A percentile compares a stretch with the other conserved stretches of the same genome.
phyloP scores from a whole-genome alignment of 2,113 vertebrate genomes.

The Bucco capensis region DNA sequence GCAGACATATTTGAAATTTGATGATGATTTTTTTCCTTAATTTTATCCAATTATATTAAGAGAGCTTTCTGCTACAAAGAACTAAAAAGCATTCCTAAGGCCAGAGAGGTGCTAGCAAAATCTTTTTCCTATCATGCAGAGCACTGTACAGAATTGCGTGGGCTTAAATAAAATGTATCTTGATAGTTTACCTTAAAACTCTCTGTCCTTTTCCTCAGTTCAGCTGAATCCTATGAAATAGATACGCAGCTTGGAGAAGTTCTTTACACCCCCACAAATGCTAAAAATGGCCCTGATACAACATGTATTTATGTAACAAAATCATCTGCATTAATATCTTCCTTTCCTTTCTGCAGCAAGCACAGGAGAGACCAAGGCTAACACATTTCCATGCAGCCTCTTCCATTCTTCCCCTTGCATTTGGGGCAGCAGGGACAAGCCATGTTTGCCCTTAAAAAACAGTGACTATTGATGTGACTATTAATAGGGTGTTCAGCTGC shows the following conservation, averaged over 20 bases:
- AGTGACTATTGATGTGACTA: neutral
- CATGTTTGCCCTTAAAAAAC: neutral
- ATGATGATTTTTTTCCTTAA: conserved; percentile 8
- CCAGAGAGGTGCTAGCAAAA: conserved; percentile 5
- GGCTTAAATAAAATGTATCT: conserved; percentile 51
- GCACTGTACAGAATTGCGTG: conserved; percentile 30
- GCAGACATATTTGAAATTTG: conserved; percentile 25
- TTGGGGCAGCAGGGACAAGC: neutral
- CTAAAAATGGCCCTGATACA: conserved; percentile 73
- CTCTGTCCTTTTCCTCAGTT: conserved; percentile 64
- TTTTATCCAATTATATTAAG: conserved; percentile 20
- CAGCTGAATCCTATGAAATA: conserved; percentile 65
- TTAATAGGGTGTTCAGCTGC: neutral
- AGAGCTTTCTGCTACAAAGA: conserved; percentile 11
- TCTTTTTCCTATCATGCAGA: neutral
- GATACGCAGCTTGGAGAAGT: conserved; percentile 67
- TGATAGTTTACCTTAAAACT: conserved; percentile 68
- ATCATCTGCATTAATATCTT: conserved; percentile 68
- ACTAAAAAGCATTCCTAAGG: conserved; percentile 11
- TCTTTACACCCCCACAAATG: conserved; percentile 70
- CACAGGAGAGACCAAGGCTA: conserved; percentile 42
- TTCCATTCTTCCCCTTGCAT: conserved; percentile 17
- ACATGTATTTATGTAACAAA: conserved; percentile 73
- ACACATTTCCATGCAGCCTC: conserved; percentile 38
- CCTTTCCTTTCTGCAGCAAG: conserved; percentile 46